Percentiles rank a stretch among this genome's conserved stretches.
phyloP scores from a whole-genome alignment of 2,888 invertebrate species.

The Lacanobia wlatinum region DNA sequence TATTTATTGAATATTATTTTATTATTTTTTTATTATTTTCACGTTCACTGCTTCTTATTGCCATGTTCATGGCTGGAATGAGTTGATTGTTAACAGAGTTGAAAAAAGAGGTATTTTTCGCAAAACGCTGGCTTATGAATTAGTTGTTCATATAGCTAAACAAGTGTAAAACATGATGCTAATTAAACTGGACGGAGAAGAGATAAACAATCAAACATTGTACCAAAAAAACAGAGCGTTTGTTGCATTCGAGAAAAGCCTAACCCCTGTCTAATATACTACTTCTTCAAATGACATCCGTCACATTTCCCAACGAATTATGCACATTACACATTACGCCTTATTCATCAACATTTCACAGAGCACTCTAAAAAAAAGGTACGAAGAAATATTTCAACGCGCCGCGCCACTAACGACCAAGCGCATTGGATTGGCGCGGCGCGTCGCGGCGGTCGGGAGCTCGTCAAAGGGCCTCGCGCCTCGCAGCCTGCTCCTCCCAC shows the following conservation, averaged over 20 bases:
- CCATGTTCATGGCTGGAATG: background rate
- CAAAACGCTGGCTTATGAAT: background rate
- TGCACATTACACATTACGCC: constrained; percentile 38
- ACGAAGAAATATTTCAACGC: constrained; percentile 57
- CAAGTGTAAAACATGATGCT: background rate
- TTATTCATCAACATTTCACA: constrained; percentile 52
- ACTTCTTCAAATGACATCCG: background rate
- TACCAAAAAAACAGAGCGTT: background rate
- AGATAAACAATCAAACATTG: background rate
- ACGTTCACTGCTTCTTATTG: background rate
- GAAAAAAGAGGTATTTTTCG: background rate
- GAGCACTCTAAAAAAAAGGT: constrained; percentile 41
- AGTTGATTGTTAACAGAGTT: background rate
- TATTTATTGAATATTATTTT: background rate
- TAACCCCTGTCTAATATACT: background rate
- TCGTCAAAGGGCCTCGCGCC: constrained; percentile 72
- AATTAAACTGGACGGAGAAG: background rate
- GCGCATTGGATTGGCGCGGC: constrained; percentile 60
- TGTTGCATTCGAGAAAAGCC: background rate
- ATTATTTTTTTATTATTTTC: background rate
- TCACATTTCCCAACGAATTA: constrained; percentile 35
- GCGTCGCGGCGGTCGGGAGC: constrained; percentile 59
- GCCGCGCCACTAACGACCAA: constrained; percentile 66
- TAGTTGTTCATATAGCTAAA: background rate
- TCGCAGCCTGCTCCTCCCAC: constrained; percentile 72